Conservation (phyloP, 2,113 vertebrate species). For the Orientallactaga bullata region DNA sequence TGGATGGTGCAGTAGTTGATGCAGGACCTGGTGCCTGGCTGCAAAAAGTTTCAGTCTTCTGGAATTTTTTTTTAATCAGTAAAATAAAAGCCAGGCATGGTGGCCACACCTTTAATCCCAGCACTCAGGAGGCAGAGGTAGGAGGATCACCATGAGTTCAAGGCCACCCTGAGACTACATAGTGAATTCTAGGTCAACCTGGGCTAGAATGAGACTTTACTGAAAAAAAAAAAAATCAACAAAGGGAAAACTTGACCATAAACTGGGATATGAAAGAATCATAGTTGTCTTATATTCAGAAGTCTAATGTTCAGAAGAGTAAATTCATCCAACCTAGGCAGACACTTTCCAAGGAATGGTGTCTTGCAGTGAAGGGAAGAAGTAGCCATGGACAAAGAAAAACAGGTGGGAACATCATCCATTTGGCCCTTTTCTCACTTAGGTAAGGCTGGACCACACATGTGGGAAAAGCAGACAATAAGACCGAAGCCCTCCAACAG, state of each 20-base stretch:
- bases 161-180: no score
- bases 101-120: no score
- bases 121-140: no score
- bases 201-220: no score
- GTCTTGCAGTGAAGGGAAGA: not conserved
- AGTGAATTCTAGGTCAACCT: no score
- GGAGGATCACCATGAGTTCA: no score
- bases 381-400: not conserved
- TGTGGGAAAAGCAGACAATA: not conserved
- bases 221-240: not conserved
- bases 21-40: not conserved
- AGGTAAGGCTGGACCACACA: not conserved
- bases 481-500: not conserved
- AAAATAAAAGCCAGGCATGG: no score
- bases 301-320: not conserved
- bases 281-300: not conserved
- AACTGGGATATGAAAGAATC: not conserved
- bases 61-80: not conserved
- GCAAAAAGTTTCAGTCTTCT: constrained; percentile 41
- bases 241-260: not conserved
- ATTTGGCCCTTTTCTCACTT: not conserved
- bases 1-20: not conserved
- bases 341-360: not conserved
- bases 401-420: no score
- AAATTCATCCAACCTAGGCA: not conserved